Evolutionary conservation across 2,797 vertebrate species (phyloP).

Genomic region (Orientallactaga sibirica): DNA sequence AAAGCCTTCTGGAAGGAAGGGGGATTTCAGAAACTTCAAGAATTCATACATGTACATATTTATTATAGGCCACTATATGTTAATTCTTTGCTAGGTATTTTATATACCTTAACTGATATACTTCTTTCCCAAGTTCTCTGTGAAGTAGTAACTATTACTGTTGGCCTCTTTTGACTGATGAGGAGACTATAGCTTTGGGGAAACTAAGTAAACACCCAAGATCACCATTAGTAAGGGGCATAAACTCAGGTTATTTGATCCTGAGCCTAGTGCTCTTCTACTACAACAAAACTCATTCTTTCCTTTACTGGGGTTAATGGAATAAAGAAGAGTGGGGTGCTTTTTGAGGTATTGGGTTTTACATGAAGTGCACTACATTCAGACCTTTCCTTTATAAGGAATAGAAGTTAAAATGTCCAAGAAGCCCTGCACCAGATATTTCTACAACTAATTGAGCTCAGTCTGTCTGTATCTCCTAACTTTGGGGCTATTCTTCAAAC

Average conservation of each 20-base stretch:
- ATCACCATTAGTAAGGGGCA: constrained; percentile 2
- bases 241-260: constrained; percentile 51
- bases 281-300: constrained; percentile 9
- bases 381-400: constrained; percentile 48
- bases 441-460: constrained; percentile 1
- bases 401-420: neutral
- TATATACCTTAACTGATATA: neutral
- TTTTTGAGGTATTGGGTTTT: constrained; percentile 49
- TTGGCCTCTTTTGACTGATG: constrained; percentile 24
- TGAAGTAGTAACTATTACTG: constrained; percentile 39
- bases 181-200: constrained; percentile 28
- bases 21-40: constrained; percentile 41
- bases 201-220: constrained; percentile 14
- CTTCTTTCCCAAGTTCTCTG: constrained; percentile 43
- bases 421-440: constrained; percentile 9
- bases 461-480: constrained; percentile 40
- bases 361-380: constrained; percentile 18
- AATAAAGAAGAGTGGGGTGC: neutral
- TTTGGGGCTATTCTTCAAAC: constrained; percentile 42
- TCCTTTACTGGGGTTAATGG: neutral
- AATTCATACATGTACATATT: constrained; percentile 5
- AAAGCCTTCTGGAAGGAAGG: constrained; percentile 35
- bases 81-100: constrained; percentile 11
- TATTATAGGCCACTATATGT: constrained; percentile 10
- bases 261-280: neutral